Conservation (phyloP, 2,113 vertebrate species). For the Channa argus region DNA sequence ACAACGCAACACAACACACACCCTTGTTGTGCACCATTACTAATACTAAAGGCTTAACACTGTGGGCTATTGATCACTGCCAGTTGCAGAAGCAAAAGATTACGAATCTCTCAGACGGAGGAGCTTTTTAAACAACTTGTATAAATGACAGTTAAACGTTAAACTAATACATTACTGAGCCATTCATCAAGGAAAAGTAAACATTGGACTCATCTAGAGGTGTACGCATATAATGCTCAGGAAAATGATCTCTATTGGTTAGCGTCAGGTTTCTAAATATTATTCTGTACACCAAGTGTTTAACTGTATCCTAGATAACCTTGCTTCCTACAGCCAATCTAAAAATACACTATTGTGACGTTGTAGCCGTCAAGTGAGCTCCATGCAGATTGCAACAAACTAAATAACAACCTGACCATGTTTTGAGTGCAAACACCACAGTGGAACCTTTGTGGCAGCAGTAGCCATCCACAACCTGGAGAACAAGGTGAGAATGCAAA, state of each 20-base stretch:
- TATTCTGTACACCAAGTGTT: too few species aligned
- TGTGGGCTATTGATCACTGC: background rate
- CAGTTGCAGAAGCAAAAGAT: background rate
- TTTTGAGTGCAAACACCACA: conserved; percentile 12
- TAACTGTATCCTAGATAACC: background rate
- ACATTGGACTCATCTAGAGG: too few species aligned
- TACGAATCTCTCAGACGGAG: background rate
- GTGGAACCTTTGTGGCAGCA: background rate
- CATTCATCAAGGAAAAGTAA: background rate
- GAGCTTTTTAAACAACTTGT: background rate
- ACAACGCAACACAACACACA: background rate
- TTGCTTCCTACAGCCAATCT: background rate
- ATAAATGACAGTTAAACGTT: background rate
- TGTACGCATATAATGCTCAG: background rate
- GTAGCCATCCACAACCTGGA: background rate
- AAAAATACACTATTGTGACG: background rate
- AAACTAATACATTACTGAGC: background rate
- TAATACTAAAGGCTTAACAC: conserved; percentile 3
- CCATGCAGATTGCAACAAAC: conserved; percentile 17
- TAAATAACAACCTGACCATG: background rate
- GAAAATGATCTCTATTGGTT: too few species aligned
- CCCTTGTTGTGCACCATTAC: background rate
- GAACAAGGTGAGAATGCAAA: conserved; percentile 46
- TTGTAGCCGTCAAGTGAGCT: background rate
- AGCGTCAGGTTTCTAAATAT: background rate